Base-by-base conservation (phyloP, 1,140 invertebrate genomes). In the Notospermus geniculatus region DNA sequence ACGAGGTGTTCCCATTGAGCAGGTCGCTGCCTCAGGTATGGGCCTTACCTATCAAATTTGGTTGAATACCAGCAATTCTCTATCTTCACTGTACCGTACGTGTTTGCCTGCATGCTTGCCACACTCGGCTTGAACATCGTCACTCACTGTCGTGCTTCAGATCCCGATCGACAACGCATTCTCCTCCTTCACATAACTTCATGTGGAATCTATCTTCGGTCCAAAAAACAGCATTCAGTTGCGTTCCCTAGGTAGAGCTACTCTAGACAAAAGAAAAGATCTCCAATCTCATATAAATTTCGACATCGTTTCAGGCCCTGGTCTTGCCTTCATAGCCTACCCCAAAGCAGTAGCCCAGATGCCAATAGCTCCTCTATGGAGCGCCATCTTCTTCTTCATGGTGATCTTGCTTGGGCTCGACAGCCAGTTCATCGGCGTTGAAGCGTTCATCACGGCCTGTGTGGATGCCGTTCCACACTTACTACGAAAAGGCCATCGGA, bases 291-390 rank as follows among this genome's bases (percentile, higher is more conserved):
- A 43, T n/a, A n/a, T n/a, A n/a, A n/a, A n/a, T 27, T n/a, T 52
- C 19, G 30, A n/a, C 28, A 28, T 23, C 60, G 2, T 63, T 69
- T 22, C 69, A 83, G 91, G 83, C 54, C 84, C 84, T 19, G 84
- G 84, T 4, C 67, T 87, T 36, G 83, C 85, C 0, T 87, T 87
- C 69, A 91, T 87, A 81, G 87, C 91, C 7, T 93, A 93, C 76
- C 91, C 91, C 0, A 91, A 92, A 78, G 91, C 92, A 0, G 89
- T 93, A 2, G 86, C 90, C 0, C 84, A 90, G 60, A 80, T 93
- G 64, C 91, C 91, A 0, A 81, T 90, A 2, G 88, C 91, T 1
- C 90, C 90, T 0, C 78, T 93, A 2, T 93, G 91, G 91, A 90
- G 91, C 0, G 80, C 91, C 53, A 80, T 93, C 0, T 93, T 94